Evolutionary conservation across 1,140 invertebrate genomes (phyloP).

Genomic region (Frieseomelitta varia): DNA sequence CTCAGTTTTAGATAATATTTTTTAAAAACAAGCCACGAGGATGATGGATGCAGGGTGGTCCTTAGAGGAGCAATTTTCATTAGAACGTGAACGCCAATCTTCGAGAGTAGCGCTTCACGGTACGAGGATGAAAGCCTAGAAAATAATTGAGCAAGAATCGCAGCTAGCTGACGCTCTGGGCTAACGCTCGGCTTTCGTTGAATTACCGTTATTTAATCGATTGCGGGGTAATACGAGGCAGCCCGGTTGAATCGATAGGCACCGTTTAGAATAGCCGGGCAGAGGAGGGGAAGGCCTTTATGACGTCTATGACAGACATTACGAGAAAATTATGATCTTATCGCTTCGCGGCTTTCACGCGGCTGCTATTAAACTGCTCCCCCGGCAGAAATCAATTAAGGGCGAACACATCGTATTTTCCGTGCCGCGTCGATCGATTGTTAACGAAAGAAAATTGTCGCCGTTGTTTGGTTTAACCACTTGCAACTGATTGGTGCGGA

Average conservation of each 20-base stretch:
- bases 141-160: conserved; percentile 60
- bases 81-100: conserved; percentile 31
- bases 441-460: background rate
- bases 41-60: conserved; percentile 49
- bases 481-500: too few species aligned
- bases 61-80: conserved; percentile 45
- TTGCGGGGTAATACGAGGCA: conserved; percentile 48
- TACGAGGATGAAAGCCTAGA: conserved; percentile 19
- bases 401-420: conserved; percentile 6
- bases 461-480: background rate
- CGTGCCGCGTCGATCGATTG: conserved; percentile 16
- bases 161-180: conserved; percentile 9
- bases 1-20: background rate
- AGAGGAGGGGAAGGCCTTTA: background rate
- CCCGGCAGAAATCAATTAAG: conserved; percentile 35
- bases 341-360: conserved; percentile 20
- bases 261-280: conserved; percentile 42
- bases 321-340: conserved; percentile 59
- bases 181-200: conserved; percentile 31
- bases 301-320: conserved; percentile 45
- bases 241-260: conserved; percentile 49
- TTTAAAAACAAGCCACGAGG: conserved; percentile 30
- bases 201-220: conserved; percentile 65
- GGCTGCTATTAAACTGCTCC: conserved; percentile 28
- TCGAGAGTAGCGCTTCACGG: conserved; percentile 23